These are phyloP conservation scores for Folsomia manolachei DNA, from an alignment of 2,888 invertebrate genomes.

Conservation along the genomic window DNA sequence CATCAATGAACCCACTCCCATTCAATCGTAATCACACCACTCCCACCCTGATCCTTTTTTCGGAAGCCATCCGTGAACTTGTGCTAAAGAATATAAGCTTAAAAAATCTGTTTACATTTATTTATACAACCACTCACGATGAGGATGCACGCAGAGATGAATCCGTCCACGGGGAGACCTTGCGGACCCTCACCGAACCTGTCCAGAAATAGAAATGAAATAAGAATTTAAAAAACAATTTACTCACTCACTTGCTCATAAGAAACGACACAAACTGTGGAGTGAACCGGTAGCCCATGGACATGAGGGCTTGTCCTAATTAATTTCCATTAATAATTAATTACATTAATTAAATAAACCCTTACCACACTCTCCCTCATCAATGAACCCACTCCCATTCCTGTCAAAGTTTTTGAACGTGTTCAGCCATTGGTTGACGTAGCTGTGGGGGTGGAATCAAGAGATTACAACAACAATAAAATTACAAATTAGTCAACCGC, in stretches of 20 bases:
- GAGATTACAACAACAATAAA: no score
- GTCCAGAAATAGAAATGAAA: no score
- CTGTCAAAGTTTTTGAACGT: constrained; percentile 80
- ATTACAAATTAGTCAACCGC: no score
- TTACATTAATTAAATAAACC: neutral
- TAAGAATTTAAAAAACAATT: no score
- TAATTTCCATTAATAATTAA: neutral
- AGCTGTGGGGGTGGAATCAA: no score
- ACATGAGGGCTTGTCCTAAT: constrained; percentile 66
- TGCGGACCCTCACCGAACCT: constrained; percentile 44
- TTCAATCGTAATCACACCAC: constrained; percentile 81
- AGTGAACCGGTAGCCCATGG: constrained; percentile 85
- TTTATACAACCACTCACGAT: neutral
- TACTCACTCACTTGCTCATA: constrained; percentile 30
- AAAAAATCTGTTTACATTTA: neutral
- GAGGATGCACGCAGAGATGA: constrained; percentile 59
- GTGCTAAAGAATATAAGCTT: constrained; percentile 65
- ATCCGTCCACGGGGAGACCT: constrained; percentile 70
- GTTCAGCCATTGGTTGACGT: constrained; percentile 82
- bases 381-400: constrained; percentile 82
- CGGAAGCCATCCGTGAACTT: constrained; percentile 83
- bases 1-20: constrained; percentile 79
- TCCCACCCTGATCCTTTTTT: constrained; percentile 71
- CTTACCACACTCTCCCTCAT: constrained; percentile 73
- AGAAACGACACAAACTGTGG: constrained; percentile 67